These are phyloP conservation scores for Dipodomys stephensi DNA, from an alignment of 2,113 vertebrate species.

Conservation along the genomic window DNA sequence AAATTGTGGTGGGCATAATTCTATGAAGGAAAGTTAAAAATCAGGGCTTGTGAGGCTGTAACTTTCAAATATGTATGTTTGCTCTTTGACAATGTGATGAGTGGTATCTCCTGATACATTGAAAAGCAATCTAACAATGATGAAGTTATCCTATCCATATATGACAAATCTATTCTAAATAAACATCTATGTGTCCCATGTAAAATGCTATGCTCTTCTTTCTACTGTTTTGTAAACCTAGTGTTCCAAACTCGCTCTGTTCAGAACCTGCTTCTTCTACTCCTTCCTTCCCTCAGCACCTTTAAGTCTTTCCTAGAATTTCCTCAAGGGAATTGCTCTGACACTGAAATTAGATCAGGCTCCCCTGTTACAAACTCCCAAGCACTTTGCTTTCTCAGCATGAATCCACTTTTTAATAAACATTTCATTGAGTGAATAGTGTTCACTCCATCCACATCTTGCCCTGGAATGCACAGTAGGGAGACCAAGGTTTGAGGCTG, in stretches of 20 bases:
- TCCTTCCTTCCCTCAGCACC: background rate
- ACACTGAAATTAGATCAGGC: background rate
- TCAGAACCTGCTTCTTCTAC: background rate
- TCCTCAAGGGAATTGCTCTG: background rate
- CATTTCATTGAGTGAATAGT: background rate
- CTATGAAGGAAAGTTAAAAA: constrained; percentile 23
- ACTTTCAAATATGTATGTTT: background rate
- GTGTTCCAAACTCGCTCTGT: background rate
- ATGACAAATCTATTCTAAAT: background rate
- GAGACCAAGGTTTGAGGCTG: too few relatives aligned
- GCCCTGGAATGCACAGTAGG: too few relatives aligned
- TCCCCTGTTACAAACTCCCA: background rate
- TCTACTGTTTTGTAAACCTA: background rate
- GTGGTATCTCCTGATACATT: background rate
- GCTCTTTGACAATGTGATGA: background rate
- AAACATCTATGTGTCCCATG: background rate
- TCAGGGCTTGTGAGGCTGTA: background rate
- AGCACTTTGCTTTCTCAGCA: background rate
- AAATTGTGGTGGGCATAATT: background rate
- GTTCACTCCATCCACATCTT: background rate
- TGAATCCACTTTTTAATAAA: background rate
- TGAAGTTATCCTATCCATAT: background rate
- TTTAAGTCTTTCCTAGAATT: background rate
- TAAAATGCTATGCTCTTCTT: background rate
- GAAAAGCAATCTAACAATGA: background rate